Evolutionary conservation across 1,140 invertebrate species (phyloP).

Genomic region (Cydia amplana): DNA sequence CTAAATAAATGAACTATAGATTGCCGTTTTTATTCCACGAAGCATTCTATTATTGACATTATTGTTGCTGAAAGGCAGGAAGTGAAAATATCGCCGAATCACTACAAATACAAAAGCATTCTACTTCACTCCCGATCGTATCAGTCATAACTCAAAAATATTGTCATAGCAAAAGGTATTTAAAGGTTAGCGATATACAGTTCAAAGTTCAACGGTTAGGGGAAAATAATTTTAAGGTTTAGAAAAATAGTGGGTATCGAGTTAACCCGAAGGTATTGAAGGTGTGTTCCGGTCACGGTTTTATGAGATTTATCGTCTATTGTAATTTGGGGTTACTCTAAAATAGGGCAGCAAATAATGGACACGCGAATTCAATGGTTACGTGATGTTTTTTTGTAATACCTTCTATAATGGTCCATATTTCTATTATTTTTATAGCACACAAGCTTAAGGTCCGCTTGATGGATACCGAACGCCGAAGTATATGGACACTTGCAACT

Average conservation of each 20-base stretch:
- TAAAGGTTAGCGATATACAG: not conserved
- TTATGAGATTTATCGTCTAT: not conserved
- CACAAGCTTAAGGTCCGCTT: too few relatives aligned
- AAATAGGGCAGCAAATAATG: too few relatives aligned
- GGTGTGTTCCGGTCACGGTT: constrained; percentile 2
- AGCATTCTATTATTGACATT: not conserved
- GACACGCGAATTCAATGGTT: too few relatives aligned
- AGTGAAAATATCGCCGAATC: not conserved
- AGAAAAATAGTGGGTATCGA: not conserved
- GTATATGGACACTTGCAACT: too few relatives aligned
- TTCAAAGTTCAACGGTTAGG: not conserved
- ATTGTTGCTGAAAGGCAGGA: not conserved
- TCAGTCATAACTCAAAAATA: not conserved
- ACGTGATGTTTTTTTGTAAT: too few relatives aligned
- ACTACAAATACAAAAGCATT: constrained; percentile 1
- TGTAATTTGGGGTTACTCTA: not conserved
- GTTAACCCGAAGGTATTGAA: not conserved
- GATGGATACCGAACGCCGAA: too few relatives aligned
- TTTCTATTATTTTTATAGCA: too few relatives aligned
- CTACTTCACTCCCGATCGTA: not conserved
- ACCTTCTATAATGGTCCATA: too few relatives aligned
- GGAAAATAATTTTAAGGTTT: not conserved
- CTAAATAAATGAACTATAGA: too few relatives aligned
- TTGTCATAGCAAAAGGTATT: not conserved
- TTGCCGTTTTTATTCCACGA: not conserved